A percentile compares a stretch with the other conserved stretches of the same genome.
Evolutionary conservation across 2,888 invertebrate genomes (phyloP).

Genomic region (Epicampocera succincta): DNA sequence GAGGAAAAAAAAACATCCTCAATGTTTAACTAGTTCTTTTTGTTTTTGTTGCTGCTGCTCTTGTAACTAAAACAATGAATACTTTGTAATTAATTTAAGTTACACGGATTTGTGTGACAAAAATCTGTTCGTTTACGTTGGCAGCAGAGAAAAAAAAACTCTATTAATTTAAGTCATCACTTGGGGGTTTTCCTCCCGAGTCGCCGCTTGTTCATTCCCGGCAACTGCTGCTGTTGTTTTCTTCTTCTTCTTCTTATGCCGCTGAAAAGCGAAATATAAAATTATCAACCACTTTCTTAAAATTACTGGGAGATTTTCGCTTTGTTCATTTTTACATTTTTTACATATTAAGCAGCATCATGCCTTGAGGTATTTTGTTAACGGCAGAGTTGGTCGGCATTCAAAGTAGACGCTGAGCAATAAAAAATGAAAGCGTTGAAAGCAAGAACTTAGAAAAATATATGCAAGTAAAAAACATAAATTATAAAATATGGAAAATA

Average conservation of each 20-base stretch:
- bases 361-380: constrained; percentile 49
- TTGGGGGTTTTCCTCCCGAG: neutral
- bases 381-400: neutral
- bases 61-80: constrained; percentile 23
- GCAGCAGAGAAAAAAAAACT: neutral
- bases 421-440: neutral
- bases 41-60: no score
- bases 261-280: neutral
- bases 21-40: no score
- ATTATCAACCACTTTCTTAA: constrained; percentile 3
- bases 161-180: constrained; percentile 39
- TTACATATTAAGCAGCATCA: constrained; percentile 1
- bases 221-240: no score
- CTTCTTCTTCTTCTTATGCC: neutral
- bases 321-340: constrained; percentile 9
- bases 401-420: neutral
- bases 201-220: neutral
- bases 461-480: no score
- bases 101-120: constrained; percentile 30
- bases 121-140: neutral
- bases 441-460: neutral
- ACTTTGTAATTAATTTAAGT: constrained; percentile 58
- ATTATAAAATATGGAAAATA: constrained; percentile 16
- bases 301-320: constrained; percentile 27
- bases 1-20: no score